Conservation (phyloP, 2,113 vertebrate species). For the Cyrtonyx montezumae region DNA sequence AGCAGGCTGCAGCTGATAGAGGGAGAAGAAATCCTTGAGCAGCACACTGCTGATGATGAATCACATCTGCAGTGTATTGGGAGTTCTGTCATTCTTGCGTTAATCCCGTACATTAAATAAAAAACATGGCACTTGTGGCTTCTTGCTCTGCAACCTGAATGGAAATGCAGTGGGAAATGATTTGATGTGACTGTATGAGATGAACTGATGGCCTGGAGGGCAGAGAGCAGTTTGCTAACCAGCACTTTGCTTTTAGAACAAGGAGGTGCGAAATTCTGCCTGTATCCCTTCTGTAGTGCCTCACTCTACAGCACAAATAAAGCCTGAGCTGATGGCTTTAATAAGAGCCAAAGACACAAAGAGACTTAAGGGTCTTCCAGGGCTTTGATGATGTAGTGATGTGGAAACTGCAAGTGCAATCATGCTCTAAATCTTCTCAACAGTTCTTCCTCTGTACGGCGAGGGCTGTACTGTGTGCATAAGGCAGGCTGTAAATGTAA, state of each 20-base stretch:
- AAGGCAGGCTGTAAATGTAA: not conserved
- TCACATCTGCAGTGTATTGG: not conserved
- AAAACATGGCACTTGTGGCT: not conserved
- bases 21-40: not conserved
- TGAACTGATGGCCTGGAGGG: not conserved
- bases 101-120: not conserved
- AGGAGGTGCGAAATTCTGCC: not conserved
- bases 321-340: not conserved
- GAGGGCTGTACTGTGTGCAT: not conserved
- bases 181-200: not conserved
- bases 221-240: not conserved
- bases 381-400: not conserved
- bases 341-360: not conserved
- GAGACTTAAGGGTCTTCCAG: not conserved
- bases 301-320: fast-evolving
- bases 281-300: not conserved
- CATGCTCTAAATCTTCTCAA: not conserved
- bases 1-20: not conserved
- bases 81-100: not conserved
- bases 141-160: not conserved
- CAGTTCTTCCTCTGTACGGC: not conserved
- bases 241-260: not conserved
- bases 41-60: not conserved
- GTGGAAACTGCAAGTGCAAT: not conserved
- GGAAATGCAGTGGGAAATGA: not conserved